A percentile compares a stretch with the other conserved stretches of the same genome.
Conservation (phyloP, 64 coral and sea anemone species). For the Porites australiensis region DNA sequence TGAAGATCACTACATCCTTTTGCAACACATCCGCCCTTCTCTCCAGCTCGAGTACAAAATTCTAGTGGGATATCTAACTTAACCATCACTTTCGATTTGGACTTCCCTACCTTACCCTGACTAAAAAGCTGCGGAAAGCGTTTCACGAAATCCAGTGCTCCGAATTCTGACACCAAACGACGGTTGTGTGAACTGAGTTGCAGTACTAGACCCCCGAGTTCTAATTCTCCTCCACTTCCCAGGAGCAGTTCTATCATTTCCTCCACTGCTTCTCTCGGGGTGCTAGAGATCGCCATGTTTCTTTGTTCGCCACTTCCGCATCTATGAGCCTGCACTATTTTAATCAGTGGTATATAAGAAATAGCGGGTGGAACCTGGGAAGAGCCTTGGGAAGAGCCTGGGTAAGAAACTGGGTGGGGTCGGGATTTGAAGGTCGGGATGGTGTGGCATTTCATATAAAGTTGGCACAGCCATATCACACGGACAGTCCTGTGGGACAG, state of each 20-base stretch:
- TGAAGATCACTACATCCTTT: constrained; percentile 67
- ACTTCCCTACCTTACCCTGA: neutral
- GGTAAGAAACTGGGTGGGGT: too few species aligned
- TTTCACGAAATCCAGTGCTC: constrained; percentile 38
- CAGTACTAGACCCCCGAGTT: constrained; percentile 63
- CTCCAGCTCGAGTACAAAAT: constrained; percentile 67
- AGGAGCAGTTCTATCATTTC: constrained; percentile 61
- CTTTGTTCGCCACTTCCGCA: neutral
- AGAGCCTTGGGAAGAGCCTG: too few species aligned
- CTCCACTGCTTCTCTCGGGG: neutral
- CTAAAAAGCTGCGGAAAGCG: constrained; percentile 44
- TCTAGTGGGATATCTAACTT: constrained; percentile 56
- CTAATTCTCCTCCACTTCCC: constrained; percentile 9
- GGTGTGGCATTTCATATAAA: too few species aligned
- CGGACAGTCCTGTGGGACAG: too few species aligned
- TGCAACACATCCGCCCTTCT: constrained; percentile 59
- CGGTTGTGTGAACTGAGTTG: constrained; percentile 25
- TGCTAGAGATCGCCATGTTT: neutral
- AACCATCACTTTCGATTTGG: constrained; percentile 69
- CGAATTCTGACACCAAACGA: neutral
- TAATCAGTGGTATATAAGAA: too few species aligned
- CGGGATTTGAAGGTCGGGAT: too few species aligned
- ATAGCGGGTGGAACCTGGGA: too few species aligned
- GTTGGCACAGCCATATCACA: too few species aligned
- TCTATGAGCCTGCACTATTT: neutral